phyloP scores from a whole-genome alignment of 2,113 vertebrate species.

The Archilochus colubris region DNA sequence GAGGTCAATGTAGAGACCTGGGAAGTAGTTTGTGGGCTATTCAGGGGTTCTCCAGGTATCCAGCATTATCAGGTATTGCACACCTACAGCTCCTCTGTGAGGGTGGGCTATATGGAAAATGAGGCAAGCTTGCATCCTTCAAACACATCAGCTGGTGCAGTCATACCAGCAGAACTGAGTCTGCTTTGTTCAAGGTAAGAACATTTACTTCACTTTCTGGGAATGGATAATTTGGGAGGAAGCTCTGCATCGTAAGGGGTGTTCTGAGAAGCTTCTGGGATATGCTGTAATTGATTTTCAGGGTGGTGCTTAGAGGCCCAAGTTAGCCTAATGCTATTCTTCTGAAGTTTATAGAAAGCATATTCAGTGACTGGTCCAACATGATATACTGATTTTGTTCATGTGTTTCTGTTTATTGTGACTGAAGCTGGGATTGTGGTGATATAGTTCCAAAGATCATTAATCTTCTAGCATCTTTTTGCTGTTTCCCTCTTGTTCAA shows the following conservation, averaged over 20 bases:
- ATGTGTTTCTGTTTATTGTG: slow-evolving; percentile 58
- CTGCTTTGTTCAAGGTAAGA: not conserved
- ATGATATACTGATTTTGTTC: slow-evolving; percentile 58
- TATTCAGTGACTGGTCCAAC: slow-evolving; percentile 20
- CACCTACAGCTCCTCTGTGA: not conserved
- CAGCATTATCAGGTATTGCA: not conserved
- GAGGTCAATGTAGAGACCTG: not conserved
- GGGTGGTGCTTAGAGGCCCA: not conserved
- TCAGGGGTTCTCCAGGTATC: not conserved
- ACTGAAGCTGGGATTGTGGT: slow-evolving; percentile 16
- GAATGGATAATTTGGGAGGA: not conserved
- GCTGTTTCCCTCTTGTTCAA: slow-evolving; percentile 15
- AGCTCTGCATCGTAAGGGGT: not conserved
- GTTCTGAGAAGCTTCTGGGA: not conserved
- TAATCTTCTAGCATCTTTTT: slow-evolving; percentile 51
- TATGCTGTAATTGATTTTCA: slow-evolving; percentile 33
- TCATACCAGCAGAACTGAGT: not conserved
- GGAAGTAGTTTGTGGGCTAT: not conserved
- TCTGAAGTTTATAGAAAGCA: slow-evolving; percentile 66
- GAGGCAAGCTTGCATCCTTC: not conserved
- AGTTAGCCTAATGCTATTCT: slow-evolving; percentile 7
- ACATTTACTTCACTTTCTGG: not conserved
- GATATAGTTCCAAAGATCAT: slow-evolving; percentile 41
- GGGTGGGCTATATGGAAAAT: not conserved
- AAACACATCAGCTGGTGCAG: not conserved